Percentiles rank a stretch among this genome's conserved stretches.
Conservation (phyloP, 1,140 invertebrate genomes). For the Cheumatopsyche charites region DNA sequence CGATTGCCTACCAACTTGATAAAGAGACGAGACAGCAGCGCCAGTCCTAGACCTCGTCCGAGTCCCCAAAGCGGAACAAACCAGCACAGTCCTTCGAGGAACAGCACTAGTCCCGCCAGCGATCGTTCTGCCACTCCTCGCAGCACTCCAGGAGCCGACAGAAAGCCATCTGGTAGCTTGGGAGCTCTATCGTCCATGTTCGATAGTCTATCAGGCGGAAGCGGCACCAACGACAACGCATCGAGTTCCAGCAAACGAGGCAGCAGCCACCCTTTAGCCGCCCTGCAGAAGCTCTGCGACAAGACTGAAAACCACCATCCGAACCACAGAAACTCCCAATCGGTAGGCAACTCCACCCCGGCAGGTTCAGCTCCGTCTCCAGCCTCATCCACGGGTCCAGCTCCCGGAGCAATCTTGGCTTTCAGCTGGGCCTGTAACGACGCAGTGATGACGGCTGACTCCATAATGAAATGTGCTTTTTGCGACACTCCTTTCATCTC, state of each 20-base stretch:
- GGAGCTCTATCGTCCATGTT: conserved; percentile 89
- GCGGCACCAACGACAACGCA: conserved; percentile 54
- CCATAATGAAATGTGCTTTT: conserved; percentile 94
- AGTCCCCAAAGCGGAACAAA: conserved; percentile 67
- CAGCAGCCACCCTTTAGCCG: conserved; percentile 87
- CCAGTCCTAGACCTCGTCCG: conserved; percentile 60
- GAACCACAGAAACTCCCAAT: conserved; percentile 54
- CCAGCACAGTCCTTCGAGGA: conserved; percentile 65
- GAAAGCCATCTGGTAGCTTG: conserved; percentile 74
- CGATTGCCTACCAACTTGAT: conserved; percentile 44
- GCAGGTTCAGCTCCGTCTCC: conserved; percentile 54
- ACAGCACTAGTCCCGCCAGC: conserved; percentile 73
- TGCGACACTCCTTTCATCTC: conserved; percentile 96
- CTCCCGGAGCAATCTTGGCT: conserved; percentile 82
- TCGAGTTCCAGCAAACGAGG: conserved; percentile 66
- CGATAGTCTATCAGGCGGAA: conserved; percentile 74
- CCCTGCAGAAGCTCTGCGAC: conserved; percentile 92
- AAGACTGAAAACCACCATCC: conserved; percentile 81
- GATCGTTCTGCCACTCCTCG: conserved; percentile 74
- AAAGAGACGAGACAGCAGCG: conserved; percentile 51
- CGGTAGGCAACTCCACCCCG: conserved; percentile 50
- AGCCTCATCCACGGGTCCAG: conserved; percentile 61
- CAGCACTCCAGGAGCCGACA: conserved; percentile 70
- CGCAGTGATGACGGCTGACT: conserved; percentile 82
- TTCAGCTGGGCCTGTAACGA: conserved; percentile 95